phyloP scores from a whole-genome alignment of 2,888 invertebrate species.

The Conomelus anceps region DNA sequence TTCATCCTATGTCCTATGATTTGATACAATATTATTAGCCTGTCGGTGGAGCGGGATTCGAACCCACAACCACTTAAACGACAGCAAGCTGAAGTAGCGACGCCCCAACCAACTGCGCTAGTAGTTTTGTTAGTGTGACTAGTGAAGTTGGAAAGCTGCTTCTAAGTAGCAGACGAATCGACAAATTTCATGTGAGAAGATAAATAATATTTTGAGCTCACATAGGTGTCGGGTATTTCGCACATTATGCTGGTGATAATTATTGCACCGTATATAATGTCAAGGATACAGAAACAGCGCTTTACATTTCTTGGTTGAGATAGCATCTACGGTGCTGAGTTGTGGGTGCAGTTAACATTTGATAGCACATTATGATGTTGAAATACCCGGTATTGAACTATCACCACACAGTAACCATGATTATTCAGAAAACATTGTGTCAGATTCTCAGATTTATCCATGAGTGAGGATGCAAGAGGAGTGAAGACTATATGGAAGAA shows the following conservation, averaged over 20 bases:
- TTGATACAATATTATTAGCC: too few species aligned
- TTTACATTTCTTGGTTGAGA: background rate
- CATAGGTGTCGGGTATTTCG: background rate
- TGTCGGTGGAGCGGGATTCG: too few species aligned
- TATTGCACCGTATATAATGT: background rate
- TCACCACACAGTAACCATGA: background rate
- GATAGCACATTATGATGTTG: background rate
- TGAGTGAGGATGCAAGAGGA: too few species aligned
- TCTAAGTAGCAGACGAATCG: background rate
- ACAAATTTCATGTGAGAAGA: background rate
- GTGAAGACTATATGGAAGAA: too few species aligned
- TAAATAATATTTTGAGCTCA: background rate
- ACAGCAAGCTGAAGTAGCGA: too few species aligned
- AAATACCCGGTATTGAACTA: background rate
- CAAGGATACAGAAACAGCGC: background rate
- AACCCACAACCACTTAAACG: too few species aligned
- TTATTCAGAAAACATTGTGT: background rate
- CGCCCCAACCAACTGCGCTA: too few species aligned
- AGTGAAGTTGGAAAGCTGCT: too few species aligned
- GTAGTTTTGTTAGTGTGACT: too few species aligned
- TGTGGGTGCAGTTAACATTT: background rate
- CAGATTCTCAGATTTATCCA: background rate
- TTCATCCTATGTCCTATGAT: too few species aligned
- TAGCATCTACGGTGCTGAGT: background rate
- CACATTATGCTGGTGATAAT: background rate